Evolutionary conservation across 2,113 vertebrate species (phyloP), one percentile per base, ranked within the genome.

Genomic region (Syngnathus scovelli): DNA sequence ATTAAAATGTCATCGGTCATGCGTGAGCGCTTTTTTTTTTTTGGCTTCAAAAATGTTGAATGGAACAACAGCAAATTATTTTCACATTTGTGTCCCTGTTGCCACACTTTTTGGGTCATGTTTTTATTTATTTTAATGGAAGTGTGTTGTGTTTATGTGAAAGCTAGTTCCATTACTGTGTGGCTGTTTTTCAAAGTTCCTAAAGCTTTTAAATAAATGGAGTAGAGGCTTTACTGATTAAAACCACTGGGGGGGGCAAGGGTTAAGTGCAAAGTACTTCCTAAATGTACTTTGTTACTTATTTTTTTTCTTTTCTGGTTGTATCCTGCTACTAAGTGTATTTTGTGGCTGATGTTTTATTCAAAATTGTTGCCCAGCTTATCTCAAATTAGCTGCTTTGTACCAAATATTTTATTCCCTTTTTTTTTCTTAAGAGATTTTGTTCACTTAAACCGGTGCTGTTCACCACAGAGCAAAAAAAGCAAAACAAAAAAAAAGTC

Each of bases 301-400:
- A 3, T 41, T 21, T 21, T 4, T 4, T n/a, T 61, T 13, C 33
- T 62, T 64, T 49, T 70, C 15, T 58, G 5, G 49, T 27, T 70
- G 18, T 77, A 48, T 78, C 51, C 72, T 82, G 36, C 77, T 36
- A 58, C 77, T 36, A 58, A 58, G 21, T 61, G 38, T 70, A 49
- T 71, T 27, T 69, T 65, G 56, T 78, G 65, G 55, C 83, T 76
- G 13, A 72, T 72, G 52, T 56, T 19, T 37, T 3, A 69, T 64
- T 69, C 44, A 9, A n/a, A 64, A 65, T 64, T 38, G 21, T 72
- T 41, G 36, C 55, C 72, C 65, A 56, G 3, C 52, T 63, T 15
- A 76, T 70, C 69, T 70, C 48, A 21, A 61, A 66, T 72, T 49
- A 69, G 70, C 82, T 80, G 70, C 66, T 81, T 55, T 70, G 10